Evolutionary conservation across 2,113 vertebrate genomes (phyloP), one percentile per base, ranked within the genome.

Genomic region (Cisticola juncidis): DNA sequence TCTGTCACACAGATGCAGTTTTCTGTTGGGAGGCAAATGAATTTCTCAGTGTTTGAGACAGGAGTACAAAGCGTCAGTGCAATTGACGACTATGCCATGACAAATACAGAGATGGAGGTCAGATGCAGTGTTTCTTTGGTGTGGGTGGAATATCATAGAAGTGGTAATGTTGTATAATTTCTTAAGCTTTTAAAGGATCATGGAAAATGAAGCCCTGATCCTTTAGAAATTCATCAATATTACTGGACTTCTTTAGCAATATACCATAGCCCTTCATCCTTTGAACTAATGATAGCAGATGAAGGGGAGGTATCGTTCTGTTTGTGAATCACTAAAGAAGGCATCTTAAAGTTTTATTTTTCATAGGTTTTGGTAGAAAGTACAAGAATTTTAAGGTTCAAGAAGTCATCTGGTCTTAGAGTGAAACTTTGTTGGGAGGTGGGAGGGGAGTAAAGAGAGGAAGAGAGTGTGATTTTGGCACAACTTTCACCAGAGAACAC

Each of bases 401-500:
- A 38, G 5, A 60, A 26, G 22, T 61, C 9, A 31, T 22, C 14
- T 48, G 5, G 4, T 56, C 56, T 81, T 56, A 54, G 4, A 69
- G 10, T 29, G 10, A 66, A 78, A 64, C 8, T 33, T 48, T 70
- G 18, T 18, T 25, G 6, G 12, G 9, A 31, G 11, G 4, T 60
- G 14, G 19, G 33, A 81, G 8, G 4, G 2, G 3, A 64, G 6
- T 18, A 12, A 76, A 38, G 14, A 53, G 23, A 69, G 5, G 10
- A n/a, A 74, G 28, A 68, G 12, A 44, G 1, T 0, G 0, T 20
- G 28, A 60, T 87, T 81, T 44, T 87, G 38, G 36, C 12, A 42
- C 11, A 54, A 22, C 0, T 60, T 87, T 64, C 26, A 38, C 7
- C 14, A 58, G 53, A 78, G 6, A 31, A 25, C 24, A 68, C 3